These are phyloP conservation scores for Plecturocebus donacophilus DNA, from an alignment of 2,113 vertebrate genomes.

Conservation along the genomic window DNA sequence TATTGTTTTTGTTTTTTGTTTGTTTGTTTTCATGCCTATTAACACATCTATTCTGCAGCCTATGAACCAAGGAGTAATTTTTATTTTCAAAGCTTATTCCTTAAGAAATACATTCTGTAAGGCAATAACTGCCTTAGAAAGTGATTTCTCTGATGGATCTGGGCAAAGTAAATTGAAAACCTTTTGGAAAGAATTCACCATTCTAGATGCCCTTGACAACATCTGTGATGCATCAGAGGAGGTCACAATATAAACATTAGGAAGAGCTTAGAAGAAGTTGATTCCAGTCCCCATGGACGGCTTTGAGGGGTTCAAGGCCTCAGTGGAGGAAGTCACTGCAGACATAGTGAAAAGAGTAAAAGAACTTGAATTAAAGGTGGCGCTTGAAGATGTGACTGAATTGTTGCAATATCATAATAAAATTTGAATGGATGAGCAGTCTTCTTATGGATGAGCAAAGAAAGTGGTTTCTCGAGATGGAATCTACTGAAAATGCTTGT, in stretches of 20 bases:
- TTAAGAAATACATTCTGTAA: not conserved
- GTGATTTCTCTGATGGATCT: not conserved
- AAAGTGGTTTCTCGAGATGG: not conserved
- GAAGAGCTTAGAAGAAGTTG: not conserved
- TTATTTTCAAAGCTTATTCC: not conserved
- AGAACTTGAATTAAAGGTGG: not conserved
- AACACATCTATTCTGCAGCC: not conserved
- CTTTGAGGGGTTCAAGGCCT: not conserved
- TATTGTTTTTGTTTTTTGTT: not conserved
- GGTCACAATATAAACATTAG: not conserved
- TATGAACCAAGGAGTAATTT: not conserved
- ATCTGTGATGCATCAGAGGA: not conserved
- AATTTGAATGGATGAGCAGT: not conserved
- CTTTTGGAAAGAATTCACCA: not conserved
- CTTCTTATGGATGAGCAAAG: not conserved
- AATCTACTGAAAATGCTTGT: not conserved
- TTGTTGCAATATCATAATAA: not conserved
- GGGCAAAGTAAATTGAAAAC: not conserved
- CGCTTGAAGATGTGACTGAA: not conserved
- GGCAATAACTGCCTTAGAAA: not conserved
- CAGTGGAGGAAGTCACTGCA: not conserved
- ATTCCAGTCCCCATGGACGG: not conserved
- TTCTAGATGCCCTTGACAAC: not conserved
- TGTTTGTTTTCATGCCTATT: not conserved
- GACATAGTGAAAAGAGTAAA: not conserved